Evolutionary conservation across 1,140 invertebrate genomes (phyloP).

Genomic region (Paralvinella palmiformis): DNA sequence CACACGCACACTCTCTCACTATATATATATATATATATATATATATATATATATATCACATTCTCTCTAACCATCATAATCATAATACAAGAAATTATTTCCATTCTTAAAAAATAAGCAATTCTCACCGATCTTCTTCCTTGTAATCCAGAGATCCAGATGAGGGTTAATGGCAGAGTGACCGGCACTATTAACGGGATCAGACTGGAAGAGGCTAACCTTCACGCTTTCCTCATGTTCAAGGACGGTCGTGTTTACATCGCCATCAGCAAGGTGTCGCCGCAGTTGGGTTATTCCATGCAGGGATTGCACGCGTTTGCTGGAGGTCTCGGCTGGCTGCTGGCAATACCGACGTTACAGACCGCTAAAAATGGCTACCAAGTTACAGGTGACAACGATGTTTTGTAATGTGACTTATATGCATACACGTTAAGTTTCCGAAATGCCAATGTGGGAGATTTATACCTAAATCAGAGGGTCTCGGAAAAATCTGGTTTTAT

Average conservation of each 20-base stretch:
- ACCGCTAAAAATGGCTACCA: constrained; percentile 77
- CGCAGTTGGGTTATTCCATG: constrained; percentile 67
- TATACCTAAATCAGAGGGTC: too few relatives aligned
- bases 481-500: too few relatives aligned
- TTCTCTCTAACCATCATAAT: too few relatives aligned
- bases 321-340: constrained; percentile 81
- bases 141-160: constrained; percentile 59
- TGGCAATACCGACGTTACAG: constrained; percentile 68
- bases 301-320: constrained; percentile 74
- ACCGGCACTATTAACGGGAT: constrained; percentile 72
- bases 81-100: too few relatives aligned
- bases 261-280: constrained; percentile 72
- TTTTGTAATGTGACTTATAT: too few relatives aligned
- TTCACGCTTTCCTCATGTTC: constrained; percentile 88
- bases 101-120: neutral
- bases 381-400: constrained; percentile 62
- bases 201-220: constrained; percentile 66
- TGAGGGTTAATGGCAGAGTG: constrained; percentile 79
- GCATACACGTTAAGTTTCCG: too few relatives aligned
- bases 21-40: too few relatives aligned
- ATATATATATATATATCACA: too few relatives aligned
- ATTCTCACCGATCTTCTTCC: neutral
- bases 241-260: constrained; percentile 84
- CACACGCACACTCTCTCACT: too few relatives aligned
- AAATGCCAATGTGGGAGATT: too few relatives aligned